These are phyloP conservation scores for Glareola pratincola DNA, from an alignment of 2,113 vertebrate species.

Conservation along the genomic window DNA sequence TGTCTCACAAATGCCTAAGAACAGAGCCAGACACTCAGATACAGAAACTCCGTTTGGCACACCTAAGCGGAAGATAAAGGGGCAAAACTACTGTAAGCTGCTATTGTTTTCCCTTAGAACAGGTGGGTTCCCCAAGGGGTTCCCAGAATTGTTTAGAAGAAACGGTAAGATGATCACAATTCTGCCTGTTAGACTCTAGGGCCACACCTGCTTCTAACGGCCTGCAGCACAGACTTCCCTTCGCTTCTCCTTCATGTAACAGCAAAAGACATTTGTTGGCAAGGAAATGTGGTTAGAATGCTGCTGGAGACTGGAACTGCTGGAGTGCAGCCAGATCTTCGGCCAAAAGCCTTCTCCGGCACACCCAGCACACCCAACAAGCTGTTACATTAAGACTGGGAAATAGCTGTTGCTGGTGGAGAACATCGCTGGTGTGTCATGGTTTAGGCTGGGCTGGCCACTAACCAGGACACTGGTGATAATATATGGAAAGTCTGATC, in stretches of 20 bases:
- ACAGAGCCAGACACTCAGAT: neutral
- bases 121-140: neutral
- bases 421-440: neutral
- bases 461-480: neutral
- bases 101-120: neutral
- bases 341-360: neutral
- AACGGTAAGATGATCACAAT: neutral
- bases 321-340: neutral
- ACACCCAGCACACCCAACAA: neutral
- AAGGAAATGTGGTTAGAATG: neutral
- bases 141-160: neutral
- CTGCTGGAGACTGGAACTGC: neutral
- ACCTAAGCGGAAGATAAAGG: neutral
- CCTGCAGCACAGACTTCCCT: neutral
- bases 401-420: neutral
- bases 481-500: neutral
- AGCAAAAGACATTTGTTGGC: neutral
- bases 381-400: neutral
- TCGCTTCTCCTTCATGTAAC: neutral
- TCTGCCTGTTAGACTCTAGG: neutral
- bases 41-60: neutral
- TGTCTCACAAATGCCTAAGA: neutral
- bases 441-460: neutral
- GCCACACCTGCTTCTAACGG: neutral
- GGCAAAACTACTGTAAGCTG: neutral